Base-by-base conservation (phyloP, 2,888 invertebrate genomes). In the Macrosoma leucophasiata region DNA sequence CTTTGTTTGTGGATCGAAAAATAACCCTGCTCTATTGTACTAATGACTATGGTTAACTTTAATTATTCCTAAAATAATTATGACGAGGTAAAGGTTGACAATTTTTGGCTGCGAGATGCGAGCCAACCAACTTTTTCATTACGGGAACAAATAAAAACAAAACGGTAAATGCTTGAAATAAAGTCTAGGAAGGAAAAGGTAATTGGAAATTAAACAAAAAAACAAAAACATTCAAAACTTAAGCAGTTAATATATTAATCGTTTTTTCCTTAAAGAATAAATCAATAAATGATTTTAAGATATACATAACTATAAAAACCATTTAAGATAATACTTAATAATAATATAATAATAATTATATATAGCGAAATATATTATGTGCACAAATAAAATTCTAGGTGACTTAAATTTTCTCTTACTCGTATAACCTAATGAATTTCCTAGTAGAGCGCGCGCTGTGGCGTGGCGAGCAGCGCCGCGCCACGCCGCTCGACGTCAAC, bases 321-420 rank as follows among this genome's bases (percentile, higher is more conserved):
- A 79, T 81, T 77, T 77, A 81, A 76, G 82, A 79, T 84, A 84
- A 84, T 84, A 84, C 82, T 82, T 82, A 82, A 82, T 81, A 76
- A 76, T 76, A 82, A 75, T 75, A 82, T 81, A 81, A 82, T 81
- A 79, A 81, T 81, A 82, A 78, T 79, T 78, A 79, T 82, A 82
- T 84, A 82, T 82, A 82, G 79, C 78, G 79, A 82, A 82, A 84
- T 84, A 82, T 84, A 82, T 82, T 84, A 84, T 84, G 84, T 84
- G 84, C 84, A 82, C 67, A 84, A 84, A 84, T 84, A 84, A 84
- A 82, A 84, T 79, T 84, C 84, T 84, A 84, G 79, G 84, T 84
- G 84, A 81, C 82, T 84, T 84, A 84, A 82, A 79, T 66, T 78
- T 82, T 82, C 72, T 81, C 81, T 84, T 82, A 84, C 71, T 75